Percentiles rank a stretch among this genome's conserved stretches.
Conservation (phyloP, 2,888 invertebrate species). For the Lobophora halterata region DNA sequence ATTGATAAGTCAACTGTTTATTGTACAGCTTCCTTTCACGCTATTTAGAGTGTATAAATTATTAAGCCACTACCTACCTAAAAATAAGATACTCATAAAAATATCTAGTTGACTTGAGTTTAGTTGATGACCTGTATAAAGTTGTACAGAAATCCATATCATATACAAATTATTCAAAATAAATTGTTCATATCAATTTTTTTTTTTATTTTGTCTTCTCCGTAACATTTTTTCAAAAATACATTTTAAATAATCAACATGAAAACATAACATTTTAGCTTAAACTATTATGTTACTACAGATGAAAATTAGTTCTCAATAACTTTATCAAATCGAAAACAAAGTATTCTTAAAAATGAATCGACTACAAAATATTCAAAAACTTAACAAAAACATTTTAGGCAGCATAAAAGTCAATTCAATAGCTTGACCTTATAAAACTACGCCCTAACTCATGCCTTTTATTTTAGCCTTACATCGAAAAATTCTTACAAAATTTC, state of each 20-base stretch:
- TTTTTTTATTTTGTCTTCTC: slow-evolving; percentile 40
- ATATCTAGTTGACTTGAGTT: slow-evolving; percentile 77
- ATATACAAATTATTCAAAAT: slow-evolving; percentile 77
- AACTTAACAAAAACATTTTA: too few relatives aligned
- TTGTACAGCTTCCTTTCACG: slow-evolving; percentile 70
- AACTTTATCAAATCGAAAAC: too few relatives aligned
- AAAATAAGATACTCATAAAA: slow-evolving; percentile 75
- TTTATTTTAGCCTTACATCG: too few relatives aligned
- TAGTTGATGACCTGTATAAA: slow-evolving; percentile 76
- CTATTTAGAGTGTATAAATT: slow-evolving; percentile 70
- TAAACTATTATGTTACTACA: too few relatives aligned
- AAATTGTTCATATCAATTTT: slow-evolving; percentile 74
- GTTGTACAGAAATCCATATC: slow-evolving; percentile 80
- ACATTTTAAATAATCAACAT: slow-evolving; percentile 9
- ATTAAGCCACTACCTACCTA: slow-evolving; percentile 71
- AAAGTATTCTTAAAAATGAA: too few relatives aligned
- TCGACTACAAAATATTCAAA: too few relatives aligned
- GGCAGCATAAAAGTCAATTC: too few relatives aligned
- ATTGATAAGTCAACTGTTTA: slow-evolving; percentile 63
- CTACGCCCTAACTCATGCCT: too few relatives aligned
- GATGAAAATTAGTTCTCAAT: too few relatives aligned
- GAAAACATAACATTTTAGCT: slow-evolving; percentile 17
- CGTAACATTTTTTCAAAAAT: slow-evolving; percentile 5
- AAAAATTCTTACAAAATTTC: too few relatives aligned
- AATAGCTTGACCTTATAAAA: too few relatives aligned